Base-by-base conservation (phyloP, 2,797 vertebrate genomes). In the Sylvilagus floridanus region DNA sequence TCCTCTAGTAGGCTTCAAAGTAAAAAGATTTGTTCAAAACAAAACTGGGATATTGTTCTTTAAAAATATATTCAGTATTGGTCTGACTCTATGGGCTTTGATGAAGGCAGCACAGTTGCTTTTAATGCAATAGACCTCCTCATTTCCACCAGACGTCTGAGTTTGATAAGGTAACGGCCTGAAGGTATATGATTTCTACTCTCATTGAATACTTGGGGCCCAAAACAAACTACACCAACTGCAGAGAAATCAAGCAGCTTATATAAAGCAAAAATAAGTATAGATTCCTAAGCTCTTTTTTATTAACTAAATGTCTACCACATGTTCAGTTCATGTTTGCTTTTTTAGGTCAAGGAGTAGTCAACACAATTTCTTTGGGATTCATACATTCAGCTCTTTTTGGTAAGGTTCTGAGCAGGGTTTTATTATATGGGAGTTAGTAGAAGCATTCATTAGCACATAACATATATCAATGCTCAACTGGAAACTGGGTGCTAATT, bases 1-100 rank as follows among this genome's bases (percentile, higher is more conserved):
- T 93, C 91, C 95, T 91, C 89, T 97, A 96, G 96, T 96, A 77
- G 91, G 28, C 79, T 95, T 84, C 76, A 97, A 95, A 96, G 88
- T 95, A 96, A 96, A 90, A 93, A 76, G 35, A 16, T 77, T 85
- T 89, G 11, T 50, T 22, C 63, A 87, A 30, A 95, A 78, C 24
- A 84, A 92, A 97, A 96, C 37, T 73, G 37, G n/a, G 22, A 69
- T 95, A 88, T 76, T 54, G 11, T 63, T 96, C 35, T 96, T 97
- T 95, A 82, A 94, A 97, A 96, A 96, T 21, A 47, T 42, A 57
- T 69, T 90, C 17, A 0, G 3, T 96, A 96, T 97, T 86, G 6
- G 5, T 69, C 96, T 96, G 50, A 32, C 0, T 0, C 69, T 28
- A 3, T 93, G 72, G 85, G 62, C n/a, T 81, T 91, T 69, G 13